Evolutionary conservation across 2,888 invertebrate genomes (phyloP), one percentile per base, ranked within the genome.

Genomic region (Sabatieria punctata): DNA sequence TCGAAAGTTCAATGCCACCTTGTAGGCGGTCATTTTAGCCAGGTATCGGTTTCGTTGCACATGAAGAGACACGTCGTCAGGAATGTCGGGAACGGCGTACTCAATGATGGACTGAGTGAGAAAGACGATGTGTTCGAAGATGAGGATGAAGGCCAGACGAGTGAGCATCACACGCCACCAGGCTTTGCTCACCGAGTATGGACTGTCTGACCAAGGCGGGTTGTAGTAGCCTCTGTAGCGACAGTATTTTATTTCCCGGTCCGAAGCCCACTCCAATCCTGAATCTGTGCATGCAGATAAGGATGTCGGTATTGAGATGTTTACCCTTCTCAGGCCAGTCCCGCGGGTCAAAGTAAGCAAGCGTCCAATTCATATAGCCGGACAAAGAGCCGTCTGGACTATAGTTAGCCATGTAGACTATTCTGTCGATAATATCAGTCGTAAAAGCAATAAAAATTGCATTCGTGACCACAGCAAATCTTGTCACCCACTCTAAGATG

Each of bases 381-480:
- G n/a, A 8, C n/a, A 42, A 15, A 4, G 42, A 13, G 15, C 25
- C 26, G 47, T 80, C 76, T 0, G 75, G 73, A 0, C 85, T 83
- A 61, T 85, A 84, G 13, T 23, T 24, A 57, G 81, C 80, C 53
- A 80, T 78, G 65, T 86, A 93, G 2, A 91, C 88, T 75, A 85
- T 79, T 0, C 89, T 75, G 0, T 89, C 89, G 46, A 93, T 86
- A 64, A 86, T 88, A 60, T 89, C 89, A 48, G 89, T 89, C 0
- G 93, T 93, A 66, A 91, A 85, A 0, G 91, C 86, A 58, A 93
- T 91, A 37, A 93, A 86, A 64, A 91, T 85, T 0, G 88, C 91
- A 85, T 86, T 70, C 2, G 86, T 85, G 41, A 91, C 79, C 41
- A 89, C 82, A 51, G 88, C 82, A 43, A 91, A 73, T 65, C 86